Evolutionary conservation across 2,888 invertebrate species (phyloP).

Genomic region (Dermolepida albohirtum): DNA sequence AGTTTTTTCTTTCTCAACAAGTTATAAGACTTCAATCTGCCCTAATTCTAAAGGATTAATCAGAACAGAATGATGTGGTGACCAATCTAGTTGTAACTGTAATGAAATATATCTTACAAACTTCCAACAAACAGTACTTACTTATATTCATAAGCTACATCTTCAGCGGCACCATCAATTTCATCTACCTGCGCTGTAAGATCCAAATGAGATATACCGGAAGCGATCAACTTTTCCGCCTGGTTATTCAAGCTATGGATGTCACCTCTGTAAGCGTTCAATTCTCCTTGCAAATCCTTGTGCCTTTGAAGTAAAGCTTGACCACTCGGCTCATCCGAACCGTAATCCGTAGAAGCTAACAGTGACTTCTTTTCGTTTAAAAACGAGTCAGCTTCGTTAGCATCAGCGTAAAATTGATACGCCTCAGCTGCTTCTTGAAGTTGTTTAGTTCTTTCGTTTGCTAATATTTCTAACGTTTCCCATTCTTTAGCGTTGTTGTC

Average conservation of each 20-base stretch:
- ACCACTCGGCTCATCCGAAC: slow-evolving; percentile 90
- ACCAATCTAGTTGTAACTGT: too few species aligned
- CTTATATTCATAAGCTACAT: slow-evolving; percentile 67
- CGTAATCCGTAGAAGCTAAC: slow-evolving; percentile 89
- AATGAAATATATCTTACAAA: too few species aligned
- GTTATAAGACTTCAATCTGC: too few species aligned
- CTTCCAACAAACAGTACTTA: too few species aligned
- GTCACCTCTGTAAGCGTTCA: slow-evolving; percentile 89
- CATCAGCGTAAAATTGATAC: slow-evolving; percentile 97
- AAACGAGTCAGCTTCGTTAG: slow-evolving; percentile 98
- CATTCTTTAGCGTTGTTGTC: slow-evolving; percentile 86
- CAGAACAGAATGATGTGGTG: too few species aligned
- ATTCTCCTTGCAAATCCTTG: slow-evolving; percentile 86
- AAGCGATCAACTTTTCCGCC: slow-evolving; percentile 79
- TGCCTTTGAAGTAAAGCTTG: slow-evolving; percentile 90
- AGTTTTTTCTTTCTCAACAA: too few species aligned
- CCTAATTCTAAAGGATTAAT: too few species aligned
- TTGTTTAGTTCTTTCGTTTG: slow-evolving; percentile 78
- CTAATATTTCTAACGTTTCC: slow-evolving; percentile 88
- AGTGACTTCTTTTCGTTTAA: slow-evolving; percentile 95
- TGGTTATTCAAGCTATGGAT: slow-evolving; percentile 81
- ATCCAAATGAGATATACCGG: slow-evolving; percentile 79
- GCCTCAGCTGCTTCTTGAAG: slow-evolving; percentile 91
- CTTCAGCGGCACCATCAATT: slow-evolving; percentile 74
- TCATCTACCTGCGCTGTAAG: slow-evolving; percentile 75